A percentile compares a stretch with the other conserved stretches of the same genome.
These are phyloP conservation scores for Archips crataeganus DNA, from an alignment of 2,888 invertebrate genomes.

Conservation along the genomic window DNA sequence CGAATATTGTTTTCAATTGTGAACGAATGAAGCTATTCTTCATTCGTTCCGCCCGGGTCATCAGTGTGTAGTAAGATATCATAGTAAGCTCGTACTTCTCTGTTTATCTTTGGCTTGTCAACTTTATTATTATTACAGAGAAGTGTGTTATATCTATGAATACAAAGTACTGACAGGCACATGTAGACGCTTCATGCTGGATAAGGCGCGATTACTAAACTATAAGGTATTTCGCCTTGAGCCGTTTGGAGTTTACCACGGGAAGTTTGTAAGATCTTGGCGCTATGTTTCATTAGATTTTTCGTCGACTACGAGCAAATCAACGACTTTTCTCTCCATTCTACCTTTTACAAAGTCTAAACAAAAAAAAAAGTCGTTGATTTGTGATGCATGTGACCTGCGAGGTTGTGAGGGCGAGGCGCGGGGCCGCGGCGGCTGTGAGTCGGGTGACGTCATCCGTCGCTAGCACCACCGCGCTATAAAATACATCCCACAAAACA, in stretches of 20 bases:
- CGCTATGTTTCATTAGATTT: slow-evolving; percentile 19
- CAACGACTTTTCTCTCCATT: too few relatives aligned
- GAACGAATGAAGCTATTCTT: slow-evolving; percentile 1
- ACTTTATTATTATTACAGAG: slow-evolving; percentile 11
- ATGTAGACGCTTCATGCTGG: slow-evolving; percentile 19
- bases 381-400: slow-evolving; percentile 61
- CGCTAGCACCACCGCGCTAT: slow-evolving; percentile 34
- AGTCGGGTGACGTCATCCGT: slow-evolving; percentile 63
- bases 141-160: slow-evolving; percentile 6
- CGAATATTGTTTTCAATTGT: background rate
- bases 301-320: too few relatives aligned
- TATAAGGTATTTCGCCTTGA: slow-evolving; percentile 17
- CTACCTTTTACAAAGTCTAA: too few relatives aligned
- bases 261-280: slow-evolving; percentile 6
- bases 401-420: slow-evolving; percentile 56
- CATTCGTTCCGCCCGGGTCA: slow-evolving; percentile 1
- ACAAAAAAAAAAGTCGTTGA: slow-evolving; percentile 45
- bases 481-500: slow-evolving; percentile 37
- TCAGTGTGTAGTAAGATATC: slow-evolving; percentile 11
- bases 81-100: slow-evolving; percentile 9
- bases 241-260: slow-evolving; percentile 16
- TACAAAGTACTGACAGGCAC: background rate
- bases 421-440: slow-evolving; percentile 42
- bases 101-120: slow-evolving; percentile 23
- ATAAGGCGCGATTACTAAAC: slow-evolving; percentile 17